Conservation (phyloP, 2,797 vertebrate species). For the Alfaro cultratus region DNA sequence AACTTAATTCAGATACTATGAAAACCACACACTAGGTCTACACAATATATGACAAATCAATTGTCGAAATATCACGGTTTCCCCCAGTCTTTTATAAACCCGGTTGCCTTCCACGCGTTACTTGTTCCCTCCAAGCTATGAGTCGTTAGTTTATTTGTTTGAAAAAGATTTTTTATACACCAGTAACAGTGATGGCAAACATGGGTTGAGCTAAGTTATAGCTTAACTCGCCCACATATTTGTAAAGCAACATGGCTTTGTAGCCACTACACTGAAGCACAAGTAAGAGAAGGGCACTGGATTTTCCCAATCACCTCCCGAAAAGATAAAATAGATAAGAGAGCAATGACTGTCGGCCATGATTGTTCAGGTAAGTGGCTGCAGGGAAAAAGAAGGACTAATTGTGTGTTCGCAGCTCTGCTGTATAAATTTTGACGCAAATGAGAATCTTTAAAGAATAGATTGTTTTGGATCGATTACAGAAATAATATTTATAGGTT, state of each 20-base stretch:
- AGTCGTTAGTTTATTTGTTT: too few species aligned
- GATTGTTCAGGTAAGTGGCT: background rate
- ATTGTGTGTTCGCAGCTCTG: background rate
- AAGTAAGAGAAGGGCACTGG: background rate
- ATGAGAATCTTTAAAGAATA: background rate
- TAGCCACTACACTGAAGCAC: background rate
- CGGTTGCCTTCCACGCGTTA: too few species aligned
- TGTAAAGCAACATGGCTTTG: background rate
- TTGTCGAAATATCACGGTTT: background rate
- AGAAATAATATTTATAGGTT: background rate
- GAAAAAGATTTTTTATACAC: too few species aligned
- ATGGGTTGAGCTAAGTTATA: too few species aligned
- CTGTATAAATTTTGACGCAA: background rate
- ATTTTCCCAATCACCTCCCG: background rate
- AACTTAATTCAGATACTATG: background rate
- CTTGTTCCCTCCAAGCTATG: too few species aligned
- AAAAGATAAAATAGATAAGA: background rate
- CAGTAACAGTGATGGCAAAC: too few species aligned
- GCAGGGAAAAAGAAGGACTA: background rate
- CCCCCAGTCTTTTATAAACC: too few species aligned
- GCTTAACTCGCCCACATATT: background rate
- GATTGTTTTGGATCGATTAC: background rate
- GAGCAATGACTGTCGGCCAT: background rate
- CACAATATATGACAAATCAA: background rate
- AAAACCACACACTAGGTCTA: background rate